A percentile compares a stretch with the other conserved stretches of the same genome.
phyloP scores from a whole-genome alignment of 2,888 invertebrate genomes.

The Microctonus hyperodae region DNA sequence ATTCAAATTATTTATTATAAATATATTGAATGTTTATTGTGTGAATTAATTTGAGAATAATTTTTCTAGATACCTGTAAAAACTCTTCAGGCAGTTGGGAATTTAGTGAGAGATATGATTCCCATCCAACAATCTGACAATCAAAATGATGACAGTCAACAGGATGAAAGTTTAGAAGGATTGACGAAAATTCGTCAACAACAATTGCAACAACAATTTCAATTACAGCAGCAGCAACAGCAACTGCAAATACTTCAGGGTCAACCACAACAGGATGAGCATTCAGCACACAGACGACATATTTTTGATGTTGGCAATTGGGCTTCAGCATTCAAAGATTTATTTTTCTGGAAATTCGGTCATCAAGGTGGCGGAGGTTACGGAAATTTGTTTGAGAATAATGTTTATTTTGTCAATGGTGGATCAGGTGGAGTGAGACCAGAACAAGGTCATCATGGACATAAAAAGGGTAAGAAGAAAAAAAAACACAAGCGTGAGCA shows the following conservation, averaged over 20 bases:
- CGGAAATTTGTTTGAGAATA: slow-evolving; percentile 4
- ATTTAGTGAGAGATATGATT: slow-evolving; percentile 48
- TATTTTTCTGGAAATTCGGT: slow-evolving; percentile 26
- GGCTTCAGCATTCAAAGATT: slow-evolving; percentile 27
- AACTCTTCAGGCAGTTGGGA: slow-evolving; percentile 53
- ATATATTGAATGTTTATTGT: neutral
- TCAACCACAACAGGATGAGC: slow-evolving; percentile 41
- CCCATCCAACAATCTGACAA: slow-evolving; percentile 34
- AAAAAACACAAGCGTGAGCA: slow-evolving; percentile 28
- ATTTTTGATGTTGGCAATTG: slow-evolving; percentile 17
- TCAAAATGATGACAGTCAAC: slow-evolving; percentile 36
- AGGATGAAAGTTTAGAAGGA: slow-evolving; percentile 41
- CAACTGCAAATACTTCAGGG: slow-evolving; percentile 36
- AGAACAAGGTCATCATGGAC: slow-evolving; percentile 32
- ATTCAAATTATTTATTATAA: neutral
- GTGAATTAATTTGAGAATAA: neutral
- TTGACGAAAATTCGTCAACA: slow-evolving; percentile 28
- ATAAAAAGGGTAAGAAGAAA: slow-evolving; percentile 23
- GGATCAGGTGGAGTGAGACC: no score
- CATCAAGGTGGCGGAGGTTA: neutral
- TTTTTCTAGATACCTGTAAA: slow-evolving; percentile 52
- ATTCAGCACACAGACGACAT: slow-evolving; percentile 22
- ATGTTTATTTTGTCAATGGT: slow-evolving; percentile 22
- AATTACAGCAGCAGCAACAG: slow-evolving; percentile 29
- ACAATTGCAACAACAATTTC: slow-evolving; percentile 30